Evolutionary conservation across 1,140 invertebrate genomes (phyloP).

Genomic region (Aphaenogaster ashmeadi): DNA sequence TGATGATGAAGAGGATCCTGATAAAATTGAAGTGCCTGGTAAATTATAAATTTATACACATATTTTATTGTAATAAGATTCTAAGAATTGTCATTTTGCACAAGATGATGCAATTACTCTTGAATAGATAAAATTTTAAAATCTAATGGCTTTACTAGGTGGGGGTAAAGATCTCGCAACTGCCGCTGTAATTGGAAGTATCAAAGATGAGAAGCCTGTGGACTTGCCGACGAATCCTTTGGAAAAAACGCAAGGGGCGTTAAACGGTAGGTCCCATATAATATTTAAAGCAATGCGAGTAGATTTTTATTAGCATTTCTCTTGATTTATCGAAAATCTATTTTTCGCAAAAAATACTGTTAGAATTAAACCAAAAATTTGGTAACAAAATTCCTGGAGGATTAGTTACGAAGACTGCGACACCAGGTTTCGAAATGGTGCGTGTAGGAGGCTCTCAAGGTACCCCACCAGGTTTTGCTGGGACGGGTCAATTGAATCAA

Average conservation of each 20-base stretch:
- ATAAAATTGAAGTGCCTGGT: constrained; percentile 96
- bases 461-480: constrained; percentile 75
- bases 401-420: constrained; percentile 86
- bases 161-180: constrained; percentile 93
- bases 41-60: constrained; percentile 60
- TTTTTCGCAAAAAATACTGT: constrained; percentile 10
- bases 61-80: not conserved
- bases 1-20: constrained; percentile 95
- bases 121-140: constrained; percentile 7
- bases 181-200: constrained; percentile 89
- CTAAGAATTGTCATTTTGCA: not conserved
- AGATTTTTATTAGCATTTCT: not conserved
- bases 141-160: constrained; percentile 86
- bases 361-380: constrained; percentile 81
- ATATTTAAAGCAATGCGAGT: not conserved
- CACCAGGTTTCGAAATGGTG: constrained; percentile 87
- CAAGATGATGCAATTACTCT: constrained; percentile 21
- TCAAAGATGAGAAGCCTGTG: constrained; percentile 80
- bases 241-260: constrained; percentile 77
- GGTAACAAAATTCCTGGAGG: constrained; percentile 86
- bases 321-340: not conserved
- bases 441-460: constrained; percentile 83
- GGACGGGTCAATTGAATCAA: constrained; percentile 78
- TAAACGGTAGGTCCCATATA: constrained; percentile 73
- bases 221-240: constrained; percentile 62